Base-by-base conservation (phyloP, 2,888 invertebrate species). In the Branchipolynoe longqiensis region DNA sequence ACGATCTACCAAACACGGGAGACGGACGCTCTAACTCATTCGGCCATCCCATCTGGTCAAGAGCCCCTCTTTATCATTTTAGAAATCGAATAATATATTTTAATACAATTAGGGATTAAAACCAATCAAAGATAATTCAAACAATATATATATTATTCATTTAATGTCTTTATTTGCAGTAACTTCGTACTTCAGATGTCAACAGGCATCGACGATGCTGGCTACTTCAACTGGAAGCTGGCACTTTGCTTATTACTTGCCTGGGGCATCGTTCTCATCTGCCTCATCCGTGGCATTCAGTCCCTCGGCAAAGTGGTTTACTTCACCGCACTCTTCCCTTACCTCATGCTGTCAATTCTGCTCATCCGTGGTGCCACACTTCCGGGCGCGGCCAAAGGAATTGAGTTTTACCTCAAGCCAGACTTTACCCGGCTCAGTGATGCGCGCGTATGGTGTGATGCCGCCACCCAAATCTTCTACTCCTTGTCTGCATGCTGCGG, bases 311-410 rank as follows among this genome's bases (percentile, higher is more conserved):
- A 93, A 91, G 94, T 94, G 78, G 94, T 94, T n/a, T 94, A 94
- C 89, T 93, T 95, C 78, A 93, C 94, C 0, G 94, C 94, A 0
- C 90, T 94, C 36, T 92, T 94, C 85, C 94, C 94, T 0, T 94
- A 94, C 90, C 88, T 94, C 40, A 94, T 95, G 91, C 88, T 95
- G 84, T 92, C 93, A 1, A 92, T 97, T 90, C 94, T 97, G 85
- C 96, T 97, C 90, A 95, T 96, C 87, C 95, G 97, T 0, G 97
- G 97, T 0, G 96, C 97, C 4, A 96, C 97, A 0, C 94, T 97
- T 83, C 96, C 96, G 0, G 97, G 97, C 22, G 97, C 97, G 12
- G 94, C 95, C 0, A 95, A 96, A 56, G 97, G 97, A 0, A 96
- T 97, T 85, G 92, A 96, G 2, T 97, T 96, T 93, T 97, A 97